Conservation (phyloP, 1,140 invertebrate genomes). For the Zaprionus vittiger region DNA sequence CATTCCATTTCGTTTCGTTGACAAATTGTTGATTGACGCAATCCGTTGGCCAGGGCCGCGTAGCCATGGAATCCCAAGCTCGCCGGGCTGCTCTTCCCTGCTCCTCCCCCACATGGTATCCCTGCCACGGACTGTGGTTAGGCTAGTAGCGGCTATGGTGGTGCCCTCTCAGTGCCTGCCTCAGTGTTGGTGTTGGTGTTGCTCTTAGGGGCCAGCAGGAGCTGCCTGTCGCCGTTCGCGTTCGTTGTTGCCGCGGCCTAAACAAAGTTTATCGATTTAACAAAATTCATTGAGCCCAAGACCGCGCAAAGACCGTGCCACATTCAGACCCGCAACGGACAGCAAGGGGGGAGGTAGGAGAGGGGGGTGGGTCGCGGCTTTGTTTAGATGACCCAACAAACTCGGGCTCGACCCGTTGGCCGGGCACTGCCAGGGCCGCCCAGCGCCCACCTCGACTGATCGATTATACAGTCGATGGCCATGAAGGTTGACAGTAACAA, state of each 20-base stretch:
- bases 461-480: conserved; percentile 81
- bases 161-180: conserved; percentile 14
- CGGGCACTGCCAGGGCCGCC: conserved; percentile 44
- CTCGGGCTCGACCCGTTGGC: conserved; percentile 60
- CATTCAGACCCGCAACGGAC: conserved; percentile 51
- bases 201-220: conserved; percentile 46
- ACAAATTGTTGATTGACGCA: conserved; percentile 81
- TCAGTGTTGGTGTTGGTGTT: conserved; percentile 31
- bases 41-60: conserved; percentile 54
- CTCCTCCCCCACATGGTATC: not conserved
- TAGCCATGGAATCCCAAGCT: conserved; percentile 62
- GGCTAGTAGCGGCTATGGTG: conserved; percentile 25
- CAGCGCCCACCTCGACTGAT: conserved; percentile 65
- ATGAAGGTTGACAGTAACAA: conserved; percentile 70
- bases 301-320: conserved; percentile 68
- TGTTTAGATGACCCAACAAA: conserved; percentile 83
- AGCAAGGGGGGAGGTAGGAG: not conserved
- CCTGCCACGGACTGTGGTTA: conserved; percentile 39
- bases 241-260: conserved; percentile 77
- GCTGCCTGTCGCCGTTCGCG: conserved; percentile 30
- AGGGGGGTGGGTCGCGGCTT: conserved; percentile 30
- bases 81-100: not conserved
- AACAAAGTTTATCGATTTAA: conserved; percentile 83
- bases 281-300: conserved; percentile 71
- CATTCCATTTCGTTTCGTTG: conserved; percentile 39